These are phyloP conservation scores for Drosophila busckii DNA, from an alignment of 1,140 invertebrate species.

Conservation along the genomic window DNA sequence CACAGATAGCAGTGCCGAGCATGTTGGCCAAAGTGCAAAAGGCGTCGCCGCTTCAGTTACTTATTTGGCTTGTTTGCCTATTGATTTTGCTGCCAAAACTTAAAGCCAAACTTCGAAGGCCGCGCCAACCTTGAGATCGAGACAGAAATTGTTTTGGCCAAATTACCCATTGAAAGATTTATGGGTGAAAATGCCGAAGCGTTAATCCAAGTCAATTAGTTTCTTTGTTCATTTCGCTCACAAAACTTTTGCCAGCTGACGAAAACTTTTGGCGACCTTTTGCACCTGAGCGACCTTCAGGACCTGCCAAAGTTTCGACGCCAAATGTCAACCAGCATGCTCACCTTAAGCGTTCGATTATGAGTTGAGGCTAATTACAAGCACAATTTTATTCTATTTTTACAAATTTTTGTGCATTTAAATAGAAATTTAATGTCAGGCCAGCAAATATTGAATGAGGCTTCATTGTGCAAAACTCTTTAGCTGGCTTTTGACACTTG, in stretches of 20 bases:
- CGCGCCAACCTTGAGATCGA: conserved; percentile 56
- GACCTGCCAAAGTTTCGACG: conserved; percentile 1
- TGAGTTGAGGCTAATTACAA: too few relatives aligned
- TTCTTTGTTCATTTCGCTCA: conserved; percentile 65
- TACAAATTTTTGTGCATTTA: too few relatives aligned
- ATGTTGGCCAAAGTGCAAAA: too few relatives aligned
- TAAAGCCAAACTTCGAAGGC: conserved; percentile 23
- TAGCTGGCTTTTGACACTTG: conserved; percentile 28
- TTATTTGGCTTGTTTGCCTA: conserved; percentile 57
- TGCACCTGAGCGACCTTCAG: conserved; percentile 7
- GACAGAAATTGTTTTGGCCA: conserved; percentile 34
- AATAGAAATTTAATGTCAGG: too few relatives aligned
- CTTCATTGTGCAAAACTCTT: too few relatives aligned
- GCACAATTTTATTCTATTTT: too few relatives aligned
- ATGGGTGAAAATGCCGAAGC: conserved; percentile 44
- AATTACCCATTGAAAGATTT: conserved; percentile 55
- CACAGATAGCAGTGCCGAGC: too few relatives aligned
- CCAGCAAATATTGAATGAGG: too few relatives aligned
- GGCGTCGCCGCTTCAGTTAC: conserved; percentile 48
- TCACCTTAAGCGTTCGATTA: too few relatives aligned
- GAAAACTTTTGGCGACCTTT: conserved; percentile 54
- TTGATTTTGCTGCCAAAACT: conserved; percentile 46
- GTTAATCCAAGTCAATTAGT: conserved; percentile 75
- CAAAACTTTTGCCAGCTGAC: conserved; percentile 45
- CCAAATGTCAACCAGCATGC: neutral